Evolutionary conservation across 2,797 vertebrate genomes (phyloP).

Genomic region (Galaxias olidus): DNA sequence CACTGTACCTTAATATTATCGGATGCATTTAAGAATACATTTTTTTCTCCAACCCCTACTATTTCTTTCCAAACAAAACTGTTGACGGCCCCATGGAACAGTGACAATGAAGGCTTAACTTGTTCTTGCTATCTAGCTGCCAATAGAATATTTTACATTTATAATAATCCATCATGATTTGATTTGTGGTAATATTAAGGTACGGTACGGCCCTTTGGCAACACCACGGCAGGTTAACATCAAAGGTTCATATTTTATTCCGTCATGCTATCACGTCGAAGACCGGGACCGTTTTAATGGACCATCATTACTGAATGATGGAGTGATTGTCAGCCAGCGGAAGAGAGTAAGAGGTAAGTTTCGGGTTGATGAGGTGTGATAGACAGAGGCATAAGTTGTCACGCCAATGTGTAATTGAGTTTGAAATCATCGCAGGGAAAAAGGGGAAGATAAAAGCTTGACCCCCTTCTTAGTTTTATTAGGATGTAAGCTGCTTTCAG

Average conservation of each 20-base stretch:
- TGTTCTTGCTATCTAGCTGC: too few species aligned
- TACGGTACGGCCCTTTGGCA: slow-evolving; percentile 26
- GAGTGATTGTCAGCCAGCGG: slow-evolving; percentile 73
- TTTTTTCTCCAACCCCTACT: too few species aligned
- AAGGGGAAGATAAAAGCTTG: slow-evolving; percentile 62
- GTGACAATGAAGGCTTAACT: too few species aligned
- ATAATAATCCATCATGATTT: neutral
- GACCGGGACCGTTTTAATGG: slow-evolving; percentile 73
- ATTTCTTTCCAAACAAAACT: too few species aligned
- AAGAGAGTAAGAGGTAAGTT: slow-evolving; percentile 58
- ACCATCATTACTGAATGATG: slow-evolving; percentile 78
- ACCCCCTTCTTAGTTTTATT: slow-evolving; percentile 61
- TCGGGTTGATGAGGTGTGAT: slow-evolving; percentile 74
- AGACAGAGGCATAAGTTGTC: slow-evolving; percentile 72
- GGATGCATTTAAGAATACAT: too few species aligned
- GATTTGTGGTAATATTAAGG: too few species aligned
- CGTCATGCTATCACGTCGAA: slow-evolving; percentile 66
- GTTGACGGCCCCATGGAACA: too few species aligned
- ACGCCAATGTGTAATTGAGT: slow-evolving; percentile 75
- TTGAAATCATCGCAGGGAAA: slow-evolving; percentile 69
- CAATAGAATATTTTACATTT: neutral
- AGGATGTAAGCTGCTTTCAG: slow-evolving; percentile 46
- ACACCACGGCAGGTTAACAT: slow-evolving; percentile 61
- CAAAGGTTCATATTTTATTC: slow-evolving; percentile 77
- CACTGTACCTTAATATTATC: too few species aligned